These are phyloP conservation scores for Drosophila pseudoobscura DNA, from an alignment of 1,140 invertebrate genomes.

Conservation along the genomic window DNA sequence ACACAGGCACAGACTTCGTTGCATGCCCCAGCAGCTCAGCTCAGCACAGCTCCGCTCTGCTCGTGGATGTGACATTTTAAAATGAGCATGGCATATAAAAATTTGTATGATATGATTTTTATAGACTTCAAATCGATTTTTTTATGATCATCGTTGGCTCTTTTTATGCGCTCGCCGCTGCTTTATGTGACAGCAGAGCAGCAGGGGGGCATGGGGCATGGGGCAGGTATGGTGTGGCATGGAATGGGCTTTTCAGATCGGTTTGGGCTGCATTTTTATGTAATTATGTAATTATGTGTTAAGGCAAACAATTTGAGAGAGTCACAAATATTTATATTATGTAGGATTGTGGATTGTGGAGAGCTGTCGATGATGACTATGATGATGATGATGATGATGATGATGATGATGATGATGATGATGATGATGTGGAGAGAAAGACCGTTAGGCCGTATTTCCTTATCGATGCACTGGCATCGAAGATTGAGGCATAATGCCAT, in stretches of 20 bases:
- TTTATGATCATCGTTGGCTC: conserved; percentile 69
- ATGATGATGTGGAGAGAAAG: not conserved
- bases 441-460: conserved; percentile 46
- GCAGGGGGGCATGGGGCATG: conserved; percentile 1
- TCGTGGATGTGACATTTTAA: conserved; percentile 34
- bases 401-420: not conserved
- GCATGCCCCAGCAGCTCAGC: conserved; percentile 2
- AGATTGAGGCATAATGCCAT: conserved; percentile 27
- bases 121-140: conserved; percentile 80
- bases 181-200: conserved; percentile 65
- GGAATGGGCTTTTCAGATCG: no score
- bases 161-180: conserved; percentile 67
- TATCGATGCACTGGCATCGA: conserved; percentile 53
- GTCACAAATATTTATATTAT: conserved; percentile 37
- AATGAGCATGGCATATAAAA: conserved; percentile 66
- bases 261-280: conserved; percentile 1
- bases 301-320: conserved; percentile 45
- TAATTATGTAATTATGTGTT: conserved; percentile 79
- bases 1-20: conserved; percentile 1
- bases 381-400: not conserved
- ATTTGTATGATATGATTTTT: conserved; percentile 81
- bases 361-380: not conserved
- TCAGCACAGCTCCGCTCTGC: no score
- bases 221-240: no score
- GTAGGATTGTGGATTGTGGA: no score